Percentiles rank a stretch among this genome's conserved stretches.
Conservation (phyloP, 1,140 invertebrate species). For the Zaprionus taronus region DNA sequence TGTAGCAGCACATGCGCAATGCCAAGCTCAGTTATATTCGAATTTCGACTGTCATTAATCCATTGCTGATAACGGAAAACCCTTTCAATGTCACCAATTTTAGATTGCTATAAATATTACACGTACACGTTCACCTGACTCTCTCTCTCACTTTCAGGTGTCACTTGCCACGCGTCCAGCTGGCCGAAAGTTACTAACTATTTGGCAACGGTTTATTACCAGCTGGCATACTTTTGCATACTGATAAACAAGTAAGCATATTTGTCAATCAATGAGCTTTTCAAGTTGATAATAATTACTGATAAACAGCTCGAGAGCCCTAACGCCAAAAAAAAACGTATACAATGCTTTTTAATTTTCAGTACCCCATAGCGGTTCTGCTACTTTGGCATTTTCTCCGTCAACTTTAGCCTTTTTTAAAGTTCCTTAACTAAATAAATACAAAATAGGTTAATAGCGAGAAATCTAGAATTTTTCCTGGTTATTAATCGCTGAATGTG, state of each 20-base stretch:
- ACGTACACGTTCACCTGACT: neutral
- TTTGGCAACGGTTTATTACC: neutral
- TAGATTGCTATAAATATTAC: neutral
- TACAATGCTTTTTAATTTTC: too few species aligned
- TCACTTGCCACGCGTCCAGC: constrained; percentile 9
- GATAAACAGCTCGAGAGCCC: neutral
- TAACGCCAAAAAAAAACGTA: neutral
- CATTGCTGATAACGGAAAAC: constrained; percentile 7
- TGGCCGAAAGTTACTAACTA: constrained; percentile 1
- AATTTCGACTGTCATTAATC: constrained; percentile 9
- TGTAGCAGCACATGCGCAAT: constrained; percentile 52
- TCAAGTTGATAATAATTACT: neutral
- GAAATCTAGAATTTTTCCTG: too few species aligned
- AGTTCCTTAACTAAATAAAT: too few species aligned
- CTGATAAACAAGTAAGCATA: constrained; percentile 36
- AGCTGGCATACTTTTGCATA: constrained; percentile 17
- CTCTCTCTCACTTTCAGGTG: neutral
- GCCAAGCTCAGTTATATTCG: neutral
- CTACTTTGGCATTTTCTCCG: too few species aligned
- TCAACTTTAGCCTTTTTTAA: too few species aligned
- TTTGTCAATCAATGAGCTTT: constrained; percentile 24
- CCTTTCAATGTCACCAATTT: neutral
- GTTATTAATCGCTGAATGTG: too few species aligned
- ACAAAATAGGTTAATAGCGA: too few species aligned
- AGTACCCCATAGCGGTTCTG: too few species aligned